These are phyloP conservation scores for Epinephelus lanceolatus DNA, from an alignment of 2,113 vertebrate genomes.

Conservation along the genomic window DNA sequence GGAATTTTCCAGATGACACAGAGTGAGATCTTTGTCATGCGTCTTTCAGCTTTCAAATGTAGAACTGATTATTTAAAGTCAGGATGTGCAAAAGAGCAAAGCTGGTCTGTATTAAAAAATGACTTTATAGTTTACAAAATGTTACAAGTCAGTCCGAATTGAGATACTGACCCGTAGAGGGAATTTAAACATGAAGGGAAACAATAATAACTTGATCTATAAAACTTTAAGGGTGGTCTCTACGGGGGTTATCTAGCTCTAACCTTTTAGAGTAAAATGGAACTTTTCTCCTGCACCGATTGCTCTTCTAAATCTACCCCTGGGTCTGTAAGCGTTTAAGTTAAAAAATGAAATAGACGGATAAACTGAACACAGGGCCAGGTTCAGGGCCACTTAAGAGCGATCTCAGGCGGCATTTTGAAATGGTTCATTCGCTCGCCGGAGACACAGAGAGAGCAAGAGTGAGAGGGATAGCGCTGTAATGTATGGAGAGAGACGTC, in stretches of 20 bases:
- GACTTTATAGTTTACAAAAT: conserved; percentile 18
- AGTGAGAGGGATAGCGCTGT: conserved; percentile 16
- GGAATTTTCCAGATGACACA: conserved; percentile 72
- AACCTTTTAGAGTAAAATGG: conserved; percentile 33
- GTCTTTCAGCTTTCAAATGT: conserved; percentile 26
- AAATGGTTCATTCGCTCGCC: conserved; percentile 49
- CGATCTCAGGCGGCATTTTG: conserved; percentile 52
- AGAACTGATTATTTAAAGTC: conserved; percentile 50
- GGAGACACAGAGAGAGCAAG: conserved; percentile 21
- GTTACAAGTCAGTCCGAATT: not conserved
- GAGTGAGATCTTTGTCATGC: conserved; percentile 48
- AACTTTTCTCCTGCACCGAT: conserved; percentile 34
- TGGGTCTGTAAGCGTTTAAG: conserved; percentile 66
- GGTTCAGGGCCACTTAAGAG: conserved; percentile 71
- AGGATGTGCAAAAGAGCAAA: conserved; percentile 18
- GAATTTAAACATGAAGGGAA: conserved; percentile 19
- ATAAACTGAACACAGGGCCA: conserved; percentile 63
- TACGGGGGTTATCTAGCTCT: conserved; percentile 26
- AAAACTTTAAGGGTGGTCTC: conserved; percentile 35
- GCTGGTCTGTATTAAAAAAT: conserved; percentile 35
- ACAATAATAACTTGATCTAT: conserved; percentile 30
- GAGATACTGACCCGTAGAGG: not conserved
- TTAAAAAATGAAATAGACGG: conserved; percentile 64
- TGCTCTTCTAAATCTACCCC: conserved; percentile 20
- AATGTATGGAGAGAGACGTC: conserved; percentile 42